Percentiles rank a stretch among this genome's conserved stretches.
Conservation (phyloP, 2,797 vertebrate species). For the Hipposideros larvatus region DNA sequence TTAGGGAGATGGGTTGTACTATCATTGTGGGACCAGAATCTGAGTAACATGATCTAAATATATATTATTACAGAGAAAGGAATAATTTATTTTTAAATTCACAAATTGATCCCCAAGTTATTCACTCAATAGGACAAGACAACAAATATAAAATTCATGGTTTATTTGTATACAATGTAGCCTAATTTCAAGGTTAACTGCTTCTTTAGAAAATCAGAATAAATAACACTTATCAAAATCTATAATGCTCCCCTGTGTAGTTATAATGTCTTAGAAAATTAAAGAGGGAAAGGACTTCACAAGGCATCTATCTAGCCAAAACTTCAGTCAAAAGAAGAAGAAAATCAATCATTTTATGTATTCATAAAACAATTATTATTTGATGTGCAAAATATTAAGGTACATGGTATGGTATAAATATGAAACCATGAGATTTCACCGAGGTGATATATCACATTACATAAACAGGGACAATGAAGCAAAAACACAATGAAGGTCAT, state of each 20-base stretch:
- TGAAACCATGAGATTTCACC: not conserved
- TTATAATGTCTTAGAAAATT: not conserved
- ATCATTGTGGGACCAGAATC: not conserved
- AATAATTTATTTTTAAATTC: not conserved
- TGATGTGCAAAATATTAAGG: not conserved
- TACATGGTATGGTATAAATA: not conserved
- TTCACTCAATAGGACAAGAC: not conserved
- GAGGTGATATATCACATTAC: not conserved
- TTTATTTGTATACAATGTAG: not conserved
- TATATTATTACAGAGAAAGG: not conserved
- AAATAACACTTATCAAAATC: not conserved
- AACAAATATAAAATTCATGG: not conserved
- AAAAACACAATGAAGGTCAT: not conserved
- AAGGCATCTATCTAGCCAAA: not conserved
- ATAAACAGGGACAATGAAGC: not conserved
- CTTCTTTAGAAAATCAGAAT: constrained; percentile 34
- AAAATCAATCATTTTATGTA: constrained; percentile 26
- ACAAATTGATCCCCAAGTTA: not conserved
- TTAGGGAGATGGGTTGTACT: not conserved
- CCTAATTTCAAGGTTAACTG: constrained; percentile 3
- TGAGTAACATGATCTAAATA: not conserved
- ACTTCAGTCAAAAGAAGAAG: not conserved
- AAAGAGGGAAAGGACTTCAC: not conserved
- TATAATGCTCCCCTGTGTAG: not conserved
- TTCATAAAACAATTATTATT: not conserved